Evolutionary conservation across 2,888 invertebrate genomes (phyloP).

Genomic region (Rhagium mordax): DNA sequence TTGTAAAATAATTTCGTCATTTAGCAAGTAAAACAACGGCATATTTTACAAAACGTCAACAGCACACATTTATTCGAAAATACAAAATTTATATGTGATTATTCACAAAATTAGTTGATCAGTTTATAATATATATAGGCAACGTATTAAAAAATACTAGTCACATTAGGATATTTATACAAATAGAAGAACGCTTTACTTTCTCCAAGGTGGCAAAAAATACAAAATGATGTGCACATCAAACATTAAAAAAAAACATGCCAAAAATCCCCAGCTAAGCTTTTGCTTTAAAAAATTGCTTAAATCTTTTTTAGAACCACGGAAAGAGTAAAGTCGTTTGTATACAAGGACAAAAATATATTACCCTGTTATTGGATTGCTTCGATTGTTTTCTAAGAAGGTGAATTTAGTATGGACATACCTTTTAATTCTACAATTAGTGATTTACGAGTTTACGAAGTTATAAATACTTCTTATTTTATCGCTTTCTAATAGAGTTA

Average conservation of each 20-base stretch:
- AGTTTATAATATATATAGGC: conserved; percentile 46
- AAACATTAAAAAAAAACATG: too few relatives aligned
- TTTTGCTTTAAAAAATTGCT: too few relatives aligned
- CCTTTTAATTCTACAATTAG: not conserved
- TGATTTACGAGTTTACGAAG: too few relatives aligned
- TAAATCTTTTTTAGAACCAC: not conserved
- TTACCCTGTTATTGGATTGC: conserved; percentile 18
- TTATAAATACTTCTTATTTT: too few relatives aligned
- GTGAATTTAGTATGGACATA: not conserved
- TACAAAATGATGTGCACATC: too few relatives aligned
- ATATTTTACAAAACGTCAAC: conserved; percentile 45
- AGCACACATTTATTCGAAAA: conserved; percentile 49
- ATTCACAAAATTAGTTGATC: conserved; percentile 46
- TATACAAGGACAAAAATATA: not conserved
- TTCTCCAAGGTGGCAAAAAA: not conserved
- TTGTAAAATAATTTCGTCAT: conserved; percentile 7
- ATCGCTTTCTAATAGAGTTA: too few relatives aligned
- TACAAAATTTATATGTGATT: conserved; percentile 49
- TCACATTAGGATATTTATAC: conserved; percentile 31
- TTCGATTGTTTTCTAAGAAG: not conserved
- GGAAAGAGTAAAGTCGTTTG: not conserved
- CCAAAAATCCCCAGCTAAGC: too few relatives aligned
- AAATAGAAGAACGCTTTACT: not conserved
- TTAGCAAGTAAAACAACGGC: not conserved
- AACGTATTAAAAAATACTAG: conserved; percentile 44